A percentile compares a stretch with the other conserved stretches of the same genome.
phyloP scores from a whole-genome alignment of 2,113 vertebrate species.

The Anarrhichthys ocellatus region DNA sequence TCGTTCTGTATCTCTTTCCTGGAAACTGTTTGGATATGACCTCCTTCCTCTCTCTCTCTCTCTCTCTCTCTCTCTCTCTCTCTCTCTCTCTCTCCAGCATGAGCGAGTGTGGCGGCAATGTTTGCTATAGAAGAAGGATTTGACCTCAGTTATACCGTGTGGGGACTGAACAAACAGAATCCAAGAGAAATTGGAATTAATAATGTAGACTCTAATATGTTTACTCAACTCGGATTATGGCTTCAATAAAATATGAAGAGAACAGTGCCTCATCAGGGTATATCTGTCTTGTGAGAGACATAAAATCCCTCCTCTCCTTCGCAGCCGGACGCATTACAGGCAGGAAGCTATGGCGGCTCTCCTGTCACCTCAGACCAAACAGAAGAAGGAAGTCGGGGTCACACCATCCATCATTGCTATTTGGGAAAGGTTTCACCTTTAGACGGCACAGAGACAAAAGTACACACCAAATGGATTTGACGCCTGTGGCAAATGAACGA shows the following conservation, averaged over 20 bases:
- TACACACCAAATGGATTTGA: slow-evolving; percentile 30
- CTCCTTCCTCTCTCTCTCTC: not conserved
- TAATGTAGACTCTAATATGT: slow-evolving; percentile 81
- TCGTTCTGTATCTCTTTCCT: not conserved
- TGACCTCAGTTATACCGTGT: slow-evolving; percentile 58
- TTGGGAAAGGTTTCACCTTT: slow-evolving; percentile 52
- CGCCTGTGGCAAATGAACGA: slow-evolving; percentile 25
- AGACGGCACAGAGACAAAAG: slow-evolving; percentile 28
- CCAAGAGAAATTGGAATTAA: slow-evolving; percentile 77
- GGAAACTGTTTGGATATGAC: slow-evolving; percentile 50
- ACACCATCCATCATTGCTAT: slow-evolving; percentile 53
- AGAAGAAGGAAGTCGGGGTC: slow-evolving; percentile 40
- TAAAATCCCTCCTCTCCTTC: not conserved
- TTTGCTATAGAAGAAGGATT: slow-evolving; percentile 47
- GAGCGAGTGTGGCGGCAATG: not conserved
- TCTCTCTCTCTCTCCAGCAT: slow-evolving; percentile 6
- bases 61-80: not conserved
- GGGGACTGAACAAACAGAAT: slow-evolving; percentile 66
- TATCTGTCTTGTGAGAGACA: slow-evolving; percentile 16
- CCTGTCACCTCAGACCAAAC: slow-evolving; percentile 49
- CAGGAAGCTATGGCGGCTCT: slow-evolving; percentile 19
- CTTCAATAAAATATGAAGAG: slow-evolving; percentile 79
- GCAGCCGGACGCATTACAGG: slow-evolving; percentile 26
- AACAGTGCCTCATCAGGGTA: slow-evolving; percentile 44
- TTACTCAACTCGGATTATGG: slow-evolving; percentile 73